Evolutionary conservation across 2,113 vertebrate species (phyloP), one percentile per base, ranked within the genome.

Genomic region (Toxotes jaculatrix): DNA sequence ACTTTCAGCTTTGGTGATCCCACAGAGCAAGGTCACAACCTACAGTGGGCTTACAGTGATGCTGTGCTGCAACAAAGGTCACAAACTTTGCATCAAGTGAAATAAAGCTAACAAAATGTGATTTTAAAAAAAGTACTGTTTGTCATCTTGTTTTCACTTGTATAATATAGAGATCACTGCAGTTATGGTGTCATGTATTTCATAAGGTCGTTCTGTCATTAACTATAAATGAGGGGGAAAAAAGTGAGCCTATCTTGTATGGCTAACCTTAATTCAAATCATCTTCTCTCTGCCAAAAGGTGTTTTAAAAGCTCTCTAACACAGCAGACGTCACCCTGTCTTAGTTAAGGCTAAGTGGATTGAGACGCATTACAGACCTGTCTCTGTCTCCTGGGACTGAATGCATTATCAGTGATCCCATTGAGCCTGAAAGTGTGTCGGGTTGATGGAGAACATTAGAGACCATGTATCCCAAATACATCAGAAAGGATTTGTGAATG

Each of bases 291-390:
- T 60, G 55, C 53, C 43, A 70, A 75, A 64, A 49, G 8, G 57
- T 68, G 49, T 59, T 42, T 57, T 69, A 21, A 61, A 40, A 76
- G 40, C 10, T 16, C 9, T 66, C 27, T 8, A 49, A n/a, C 60
- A 67, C 66, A 42, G 42, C 51, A 8, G 60, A 63, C 47, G 38
- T 77, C 79, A 66, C 51, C 36, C 19, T 11, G 59, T 79, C 76
- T 72, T 45, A 34, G 55, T 68, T 86, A 65, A 78, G 55, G 74
- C 80, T 76, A 86, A 90, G 78, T 88, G 84, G 85, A 86, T 65
- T 87, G 80, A 88, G 78, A 76, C 7, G 66, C 76, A 85, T 86
- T 89, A 85, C 32, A 72, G 34, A 32, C 17, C 36, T 0, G 16
- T 13, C 49, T 71, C 57, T 0, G 71, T 66, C 84, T 89, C 63